Percentiles rank a stretch among this genome's conserved stretches.
phyloP scores from a whole-genome alignment of 2,888 invertebrate species.

The Heliconius hortense region DNA sequence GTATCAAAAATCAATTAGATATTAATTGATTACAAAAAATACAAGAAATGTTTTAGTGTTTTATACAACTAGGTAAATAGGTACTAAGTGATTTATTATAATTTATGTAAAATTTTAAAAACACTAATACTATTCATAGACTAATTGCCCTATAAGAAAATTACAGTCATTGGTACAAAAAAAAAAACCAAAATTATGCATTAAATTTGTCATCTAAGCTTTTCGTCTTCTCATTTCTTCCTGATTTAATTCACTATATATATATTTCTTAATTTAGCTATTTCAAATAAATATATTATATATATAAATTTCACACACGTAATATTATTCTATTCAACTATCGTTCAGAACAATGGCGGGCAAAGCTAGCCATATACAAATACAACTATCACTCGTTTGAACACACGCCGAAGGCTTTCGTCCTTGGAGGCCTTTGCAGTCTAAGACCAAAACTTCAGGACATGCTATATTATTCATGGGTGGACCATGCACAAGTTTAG shows the following conservation, averaged over 20 bases:
- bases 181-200: neutral
- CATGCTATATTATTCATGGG: slow-evolving; percentile 34
- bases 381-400: slow-evolving; percentile 34
- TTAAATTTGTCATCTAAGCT: neutral
- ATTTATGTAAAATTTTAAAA: neutral
- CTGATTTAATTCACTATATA: neutral
- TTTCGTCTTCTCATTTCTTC: neutral
- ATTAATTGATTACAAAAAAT: neutral
- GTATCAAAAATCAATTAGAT: too few relatives aligned
- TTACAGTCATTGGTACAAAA: neutral
- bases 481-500: slow-evolving; percentile 34
- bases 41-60: neutral
- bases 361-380: slow-evolving; percentile 28
- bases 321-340: slow-evolving; percentile 25
- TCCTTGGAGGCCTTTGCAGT: slow-evolving; percentile 32
- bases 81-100: neutral
- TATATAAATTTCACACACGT: neutral
- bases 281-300: neutral
- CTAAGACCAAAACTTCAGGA: slow-evolving; percentile 34
- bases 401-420: slow-evolving; percentile 34
- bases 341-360: slow-evolving; percentile 13
- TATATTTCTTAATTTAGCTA: neutral
- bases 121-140: neutral
- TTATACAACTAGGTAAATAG: neutral
- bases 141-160: neutral